Base-by-base conservation (phyloP, 92 coral and sea anemone species). In the Porites evermanni region DNA sequence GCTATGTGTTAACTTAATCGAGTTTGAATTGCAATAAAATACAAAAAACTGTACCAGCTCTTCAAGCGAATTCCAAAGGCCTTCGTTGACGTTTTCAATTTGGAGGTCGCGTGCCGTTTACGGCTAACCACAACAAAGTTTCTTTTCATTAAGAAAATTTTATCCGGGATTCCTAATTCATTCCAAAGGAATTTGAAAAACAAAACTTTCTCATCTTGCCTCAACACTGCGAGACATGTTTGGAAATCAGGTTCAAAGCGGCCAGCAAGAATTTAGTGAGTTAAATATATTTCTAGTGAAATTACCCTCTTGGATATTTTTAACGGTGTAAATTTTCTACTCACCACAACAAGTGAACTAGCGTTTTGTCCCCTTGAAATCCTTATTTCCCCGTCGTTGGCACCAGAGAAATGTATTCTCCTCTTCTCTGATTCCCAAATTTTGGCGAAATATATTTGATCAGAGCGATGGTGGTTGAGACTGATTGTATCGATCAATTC, bases 51-150 rank as follows among this genome's bases (percentile, higher is more conserved):
- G 17, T 12, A 8, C n/a, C 12, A 2, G 10, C 23, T 11, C 18
- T 60, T 50, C 70, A 65, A 68, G 7, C 13, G 71, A 79, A 66
- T 67, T 79, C 67, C 86, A 67, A 17, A 81, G 77, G 21, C 78
- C 19, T 70, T 67, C 56, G 38, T 52, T 66, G 64, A 38, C 47
- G 47, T 38, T 38, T 38, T 77, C 56, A 44, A 77, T 61, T 77
- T 58, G 51, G 58, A n/a, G 58, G 78, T 81, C 86, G 86, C 86
- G 86, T 81, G 86, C 86, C 85, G 54, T 56, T 54, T 38, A 44
- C 44, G 64, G n/a, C 20, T 4, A 2, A 7, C 11, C 58, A 81
- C 9, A 81, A 21, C 59, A 51, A 17, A 11, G 8, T 13, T n/a
- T 47, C 29, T 1, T 52, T 79, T 20, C 38, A n/a, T 12, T 44